These are phyloP conservation scores for Carlito syrichta DNA, from an alignment of 2,113 vertebrate species.

Conservation along the genomic window DNA sequence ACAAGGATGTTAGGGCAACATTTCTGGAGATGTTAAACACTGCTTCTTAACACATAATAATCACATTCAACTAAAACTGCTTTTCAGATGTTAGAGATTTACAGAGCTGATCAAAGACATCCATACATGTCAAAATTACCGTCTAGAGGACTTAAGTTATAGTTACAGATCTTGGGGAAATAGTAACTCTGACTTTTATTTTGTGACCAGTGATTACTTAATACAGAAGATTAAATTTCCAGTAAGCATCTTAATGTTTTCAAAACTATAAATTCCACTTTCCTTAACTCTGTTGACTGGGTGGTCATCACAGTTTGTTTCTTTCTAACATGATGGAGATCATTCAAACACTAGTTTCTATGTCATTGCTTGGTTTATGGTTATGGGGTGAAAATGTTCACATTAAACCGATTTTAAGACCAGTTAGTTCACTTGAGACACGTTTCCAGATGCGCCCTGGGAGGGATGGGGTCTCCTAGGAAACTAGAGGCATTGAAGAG, in stretches of 20 bases:
- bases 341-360: neutral
- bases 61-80: neutral
- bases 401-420: neutral
- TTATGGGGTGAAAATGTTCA: neutral
- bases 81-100: slow-evolving; percentile 31
- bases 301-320: neutral
- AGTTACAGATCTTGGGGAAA: neutral
- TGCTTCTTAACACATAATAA: neutral
- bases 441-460: neutral
- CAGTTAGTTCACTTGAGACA: rapidly evolving
- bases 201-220: slow-evolving; percentile 20
- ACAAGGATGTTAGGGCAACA: neutral
- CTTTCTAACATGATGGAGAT: neutral
- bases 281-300: neutral
- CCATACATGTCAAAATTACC: neutral
- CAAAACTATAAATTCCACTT: neutral
- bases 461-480: neutral
- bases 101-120: slow-evolving; percentile 21
- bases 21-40: slow-evolving; percentile 9
- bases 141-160: neutral
- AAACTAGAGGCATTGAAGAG: neutral
- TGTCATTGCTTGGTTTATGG: neutral
- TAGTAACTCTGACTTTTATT: slow-evolving; percentile 31
- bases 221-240: neutral
- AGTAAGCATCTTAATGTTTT: slow-evolving; percentile 16